A percentile compares a stretch with the other conserved stretches of the same genome.
phyloP scores from a whole-genome alignment of 2,888 invertebrate species.

The Caenorhabditis wallacei region DNA sequence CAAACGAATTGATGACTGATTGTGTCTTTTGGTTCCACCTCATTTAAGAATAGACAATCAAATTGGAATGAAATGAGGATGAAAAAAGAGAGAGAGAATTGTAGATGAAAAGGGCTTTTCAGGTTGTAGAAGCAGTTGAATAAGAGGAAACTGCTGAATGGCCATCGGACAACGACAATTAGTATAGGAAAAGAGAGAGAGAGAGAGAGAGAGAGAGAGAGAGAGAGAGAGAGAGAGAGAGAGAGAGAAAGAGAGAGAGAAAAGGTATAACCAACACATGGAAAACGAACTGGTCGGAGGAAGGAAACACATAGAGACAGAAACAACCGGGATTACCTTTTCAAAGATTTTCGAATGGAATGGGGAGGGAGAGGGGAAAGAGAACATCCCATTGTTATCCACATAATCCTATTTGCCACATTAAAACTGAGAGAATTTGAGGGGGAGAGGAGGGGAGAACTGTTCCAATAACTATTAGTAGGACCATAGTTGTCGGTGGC shows the following conservation, averaged over 20 bases:
- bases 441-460: background rate
- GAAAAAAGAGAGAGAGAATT: background rate
- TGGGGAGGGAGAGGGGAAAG: slow-evolving; percentile 1
- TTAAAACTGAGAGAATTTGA: background rate
- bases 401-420: slow-evolving; percentile 45
- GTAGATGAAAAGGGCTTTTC: slow-evolving; percentile 16
- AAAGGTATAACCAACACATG: no score
- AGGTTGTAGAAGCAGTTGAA: slow-evolving; percentile 13
- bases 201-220: background rate
- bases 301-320: background rate
- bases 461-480: no score
- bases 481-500: no score
- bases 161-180: slow-evolving; percentile 43
- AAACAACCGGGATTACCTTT: slow-evolving; percentile 40
- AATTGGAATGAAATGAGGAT: slow-evolving; percentile 17
- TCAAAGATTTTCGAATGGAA: slow-evolving; percentile 24
- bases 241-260: no score
- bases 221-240: slow-evolving; percentile 1
- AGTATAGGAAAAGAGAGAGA: slow-evolving; percentile 16
- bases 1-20: background rate
- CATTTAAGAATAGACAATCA: slow-evolving; percentile 35
- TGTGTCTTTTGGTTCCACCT: slow-evolving; percentile 48
- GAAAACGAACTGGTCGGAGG: slow-evolving; percentile 40
- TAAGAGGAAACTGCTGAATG: slow-evolving; percentile 33
- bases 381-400: slow-evolving; percentile 29